Conservation (phyloP, 64 coral and sea anemone genomes). For the Pachyseris speciosa region DNA sequence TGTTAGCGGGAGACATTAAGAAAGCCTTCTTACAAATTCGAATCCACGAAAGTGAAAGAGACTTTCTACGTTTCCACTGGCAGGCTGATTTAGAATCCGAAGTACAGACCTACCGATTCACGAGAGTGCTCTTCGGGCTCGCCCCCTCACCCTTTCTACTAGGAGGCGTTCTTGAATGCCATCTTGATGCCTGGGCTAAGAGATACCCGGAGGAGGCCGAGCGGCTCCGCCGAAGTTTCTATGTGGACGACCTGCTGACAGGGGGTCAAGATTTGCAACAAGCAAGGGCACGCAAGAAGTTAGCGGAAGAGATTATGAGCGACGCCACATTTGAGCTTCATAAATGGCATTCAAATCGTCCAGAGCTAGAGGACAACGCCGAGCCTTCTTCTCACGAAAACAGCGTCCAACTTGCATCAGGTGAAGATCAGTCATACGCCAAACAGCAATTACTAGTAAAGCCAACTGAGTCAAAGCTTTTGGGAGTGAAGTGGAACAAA, state of each 20-base stretch:
- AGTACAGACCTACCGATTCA: background rate
- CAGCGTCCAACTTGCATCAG: no score
- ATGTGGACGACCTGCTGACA: constrained; percentile 45
- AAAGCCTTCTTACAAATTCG: constrained; percentile 50
- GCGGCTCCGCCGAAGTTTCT: constrained; percentile 16
- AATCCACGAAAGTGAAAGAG: constrained; percentile 8
- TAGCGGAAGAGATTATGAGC: constrained; percentile 36
- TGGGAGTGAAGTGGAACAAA: background rate
- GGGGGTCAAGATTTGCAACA: constrained; percentile 20
- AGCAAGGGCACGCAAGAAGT: constrained; percentile 26
- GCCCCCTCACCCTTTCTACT: constrained; percentile 30
- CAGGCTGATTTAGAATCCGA: background rate
- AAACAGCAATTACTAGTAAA: background rate
- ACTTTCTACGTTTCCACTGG: constrained; percentile 32
- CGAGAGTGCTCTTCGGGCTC: constrained; percentile 9
- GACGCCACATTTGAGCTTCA: no score
- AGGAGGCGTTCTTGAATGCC: constrained; percentile 26
- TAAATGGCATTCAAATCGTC: no score
- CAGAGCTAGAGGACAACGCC: background rate
- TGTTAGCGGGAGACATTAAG: no score
- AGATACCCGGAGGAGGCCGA: no score
- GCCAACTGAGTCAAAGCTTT: background rate
- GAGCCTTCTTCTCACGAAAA: background rate
- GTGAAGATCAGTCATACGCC: no score
- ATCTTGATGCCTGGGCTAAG: no score